Evolutionary conservation across 2,113 vertebrate genomes (phyloP).

Genomic region (Electrona antarctica): DNA sequence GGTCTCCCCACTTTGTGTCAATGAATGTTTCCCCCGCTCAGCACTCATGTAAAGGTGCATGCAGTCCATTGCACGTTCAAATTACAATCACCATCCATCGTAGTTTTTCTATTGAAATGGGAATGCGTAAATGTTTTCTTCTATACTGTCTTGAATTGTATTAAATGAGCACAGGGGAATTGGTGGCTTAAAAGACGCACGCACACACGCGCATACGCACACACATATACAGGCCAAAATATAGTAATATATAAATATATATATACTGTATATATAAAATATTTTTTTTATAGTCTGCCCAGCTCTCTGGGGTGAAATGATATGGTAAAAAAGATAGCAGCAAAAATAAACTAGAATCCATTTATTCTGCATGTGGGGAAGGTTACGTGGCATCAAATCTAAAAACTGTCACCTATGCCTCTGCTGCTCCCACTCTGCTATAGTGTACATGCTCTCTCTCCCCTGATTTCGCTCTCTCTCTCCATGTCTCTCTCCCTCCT

Average conservation of each 20-base stretch:
- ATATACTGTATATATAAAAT: neutral
- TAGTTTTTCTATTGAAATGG: too few relatives aligned
- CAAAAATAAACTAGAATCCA: constrained; percentile 29
- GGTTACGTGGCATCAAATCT: neutral
- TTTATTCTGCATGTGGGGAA: constrained; percentile 16
- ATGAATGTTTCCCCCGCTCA: too few relatives aligned
- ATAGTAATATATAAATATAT: too few relatives aligned
- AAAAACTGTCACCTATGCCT: neutral
- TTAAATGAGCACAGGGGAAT: too few relatives aligned
- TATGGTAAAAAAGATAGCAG: constrained; percentile 20
- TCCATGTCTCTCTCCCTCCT: constrained; percentile 3
- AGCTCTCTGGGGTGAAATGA: constrained; percentile 35
- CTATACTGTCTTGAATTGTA: too few relatives aligned
- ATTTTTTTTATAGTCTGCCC: constrained; percentile 51
- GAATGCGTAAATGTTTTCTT: too few relatives aligned
- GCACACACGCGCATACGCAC: too few relatives aligned
- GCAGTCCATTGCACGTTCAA: neutral
- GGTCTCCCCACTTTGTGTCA: neutral
- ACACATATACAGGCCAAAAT: too few relatives aligned
- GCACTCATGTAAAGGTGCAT: too few relatives aligned
- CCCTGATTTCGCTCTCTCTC: constrained; percentile 12
- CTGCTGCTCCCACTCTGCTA: neutral
- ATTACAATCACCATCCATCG: too few relatives aligned
- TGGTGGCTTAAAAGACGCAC: too few relatives aligned
- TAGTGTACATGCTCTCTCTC: neutral